Evolutionary conservation across 2,113 vertebrate species (phyloP).

Genomic region (Periophthalmus modestus): DNA sequence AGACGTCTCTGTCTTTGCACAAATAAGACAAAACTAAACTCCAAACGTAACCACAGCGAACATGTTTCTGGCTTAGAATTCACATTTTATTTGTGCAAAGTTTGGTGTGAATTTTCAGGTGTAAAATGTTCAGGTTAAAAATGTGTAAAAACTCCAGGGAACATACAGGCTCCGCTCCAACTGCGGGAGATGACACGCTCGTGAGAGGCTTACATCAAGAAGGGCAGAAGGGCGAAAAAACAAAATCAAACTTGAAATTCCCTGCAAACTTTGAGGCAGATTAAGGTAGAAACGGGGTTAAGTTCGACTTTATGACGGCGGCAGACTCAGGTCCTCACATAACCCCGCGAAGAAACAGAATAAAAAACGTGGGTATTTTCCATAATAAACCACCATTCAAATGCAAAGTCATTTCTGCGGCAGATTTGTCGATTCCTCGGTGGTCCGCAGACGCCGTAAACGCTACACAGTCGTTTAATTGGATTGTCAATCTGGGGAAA

Average conservation of each 20-base stretch:
- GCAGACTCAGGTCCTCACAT: not conserved
- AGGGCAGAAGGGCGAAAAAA: not conserved
- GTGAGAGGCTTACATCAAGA: not conserved
- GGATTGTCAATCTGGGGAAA: constrained; percentile 67
- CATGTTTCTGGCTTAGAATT: not conserved
- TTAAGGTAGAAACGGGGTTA: not conserved
- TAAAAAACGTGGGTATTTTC: not conserved
- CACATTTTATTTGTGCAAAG: not conserved
- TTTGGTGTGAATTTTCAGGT: constrained; percentile 1
- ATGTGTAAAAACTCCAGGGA: constrained; percentile 2
- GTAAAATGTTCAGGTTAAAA: constrained; percentile 1
- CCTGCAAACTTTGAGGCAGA: not conserved
- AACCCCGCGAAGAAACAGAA: not conserved
- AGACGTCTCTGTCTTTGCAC: not conserved
- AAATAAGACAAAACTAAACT: not conserved
- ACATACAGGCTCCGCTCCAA: not conserved
- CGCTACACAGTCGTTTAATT: constrained; percentile 67
- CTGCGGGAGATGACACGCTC: not conserved
- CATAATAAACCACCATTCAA: not conserved
- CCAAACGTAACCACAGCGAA: not conserved
- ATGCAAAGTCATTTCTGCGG: constrained; percentile 15
- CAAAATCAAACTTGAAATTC: not conserved
- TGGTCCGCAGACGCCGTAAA: constrained; percentile 47
- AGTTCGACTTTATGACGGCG: not conserved
- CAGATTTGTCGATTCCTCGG: constrained; percentile 48